phyloP scores from a whole-genome alignment of 2,113 vertebrate genomes.

The Ceyx margarethae region DNA sequence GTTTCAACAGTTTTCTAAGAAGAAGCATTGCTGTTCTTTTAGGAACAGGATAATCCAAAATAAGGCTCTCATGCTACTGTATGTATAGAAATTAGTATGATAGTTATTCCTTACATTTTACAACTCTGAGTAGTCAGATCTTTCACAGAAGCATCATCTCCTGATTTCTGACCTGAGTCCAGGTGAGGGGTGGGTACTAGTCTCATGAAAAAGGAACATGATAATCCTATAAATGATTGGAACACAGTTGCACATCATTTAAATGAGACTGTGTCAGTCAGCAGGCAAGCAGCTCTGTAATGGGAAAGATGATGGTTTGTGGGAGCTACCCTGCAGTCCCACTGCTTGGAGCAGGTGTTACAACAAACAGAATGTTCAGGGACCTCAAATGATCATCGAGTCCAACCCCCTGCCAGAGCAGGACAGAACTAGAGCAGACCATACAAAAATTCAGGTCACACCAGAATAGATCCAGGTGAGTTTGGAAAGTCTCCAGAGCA shows the following conservation, averaged over 20 bases:
- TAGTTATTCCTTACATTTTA: background rate
- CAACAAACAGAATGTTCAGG: background rate
- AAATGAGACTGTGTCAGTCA: slow-evolving; percentile 34
- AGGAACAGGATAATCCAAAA: background rate
- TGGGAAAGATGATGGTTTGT: background rate
- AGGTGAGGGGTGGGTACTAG: background rate
- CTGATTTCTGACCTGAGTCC: accelerated
- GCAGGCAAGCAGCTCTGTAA: slow-evolving; percentile 19
- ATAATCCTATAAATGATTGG: slow-evolving; percentile 5
- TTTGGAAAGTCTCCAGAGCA: too few species aligned
- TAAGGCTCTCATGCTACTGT: background rate
- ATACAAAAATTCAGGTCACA: too few species aligned
- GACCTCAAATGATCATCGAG: too few species aligned
- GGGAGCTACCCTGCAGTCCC: slow-evolving; percentile 35
- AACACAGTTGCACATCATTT: slow-evolving; percentile 32
- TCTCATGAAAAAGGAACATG: background rate
- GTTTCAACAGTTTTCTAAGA: background rate
- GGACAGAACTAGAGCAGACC: too few species aligned
- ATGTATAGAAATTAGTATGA: background rate
- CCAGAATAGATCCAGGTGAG: too few species aligned
- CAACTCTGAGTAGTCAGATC: background rate
- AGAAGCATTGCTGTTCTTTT: background rate
- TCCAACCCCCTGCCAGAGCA: too few species aligned
- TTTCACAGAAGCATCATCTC: background rate
- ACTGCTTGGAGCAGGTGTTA: slow-evolving; percentile 53